phyloP scores from a whole-genome alignment of 2,113 vertebrate species.

The Sinocyclocheilus grahami region DNA sequence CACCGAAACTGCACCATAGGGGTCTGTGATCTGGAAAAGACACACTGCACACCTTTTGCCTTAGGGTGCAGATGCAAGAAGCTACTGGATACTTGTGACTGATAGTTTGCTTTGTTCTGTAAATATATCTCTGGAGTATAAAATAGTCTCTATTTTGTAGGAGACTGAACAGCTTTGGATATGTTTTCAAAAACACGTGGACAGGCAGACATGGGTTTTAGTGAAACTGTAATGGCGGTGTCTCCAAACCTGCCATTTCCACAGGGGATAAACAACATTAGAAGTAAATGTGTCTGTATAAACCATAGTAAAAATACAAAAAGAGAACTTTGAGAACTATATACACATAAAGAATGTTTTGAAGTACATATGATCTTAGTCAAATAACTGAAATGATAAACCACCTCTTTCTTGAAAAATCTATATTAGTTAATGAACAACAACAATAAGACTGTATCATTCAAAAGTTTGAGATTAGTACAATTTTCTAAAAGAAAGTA shows the following conservation, averaged over 20 bases:
- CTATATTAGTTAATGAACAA: background rate
- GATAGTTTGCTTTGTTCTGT: constrained; percentile 18
- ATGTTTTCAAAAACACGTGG: constrained; percentile 36
- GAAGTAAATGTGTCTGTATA: background rate
- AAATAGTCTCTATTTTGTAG: background rate
- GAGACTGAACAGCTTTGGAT: constrained; percentile 13
- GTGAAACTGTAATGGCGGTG: background rate
- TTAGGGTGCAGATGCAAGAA: constrained; percentile 7
- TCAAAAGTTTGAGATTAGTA: background rate
- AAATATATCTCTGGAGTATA: background rate
- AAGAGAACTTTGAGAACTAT: background rate
- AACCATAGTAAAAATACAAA: background rate
- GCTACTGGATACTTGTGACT: background rate
- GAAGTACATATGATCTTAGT: background rate
- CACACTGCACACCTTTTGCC: constrained; percentile 15
- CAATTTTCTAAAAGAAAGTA: background rate
- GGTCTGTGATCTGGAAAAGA: background rate
- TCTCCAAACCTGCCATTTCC: background rate
- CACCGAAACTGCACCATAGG: background rate
- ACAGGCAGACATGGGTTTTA: constrained; percentile 35
- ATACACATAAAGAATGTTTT: background rate
- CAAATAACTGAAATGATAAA: background rate
- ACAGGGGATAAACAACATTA: constrained; percentile 13
- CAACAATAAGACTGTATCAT: background rate
- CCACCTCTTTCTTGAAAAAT: background rate